Base-by-base conservation (phyloP, 2,113 vertebrate genomes). In the Aspidoscelis tigris region DNA sequence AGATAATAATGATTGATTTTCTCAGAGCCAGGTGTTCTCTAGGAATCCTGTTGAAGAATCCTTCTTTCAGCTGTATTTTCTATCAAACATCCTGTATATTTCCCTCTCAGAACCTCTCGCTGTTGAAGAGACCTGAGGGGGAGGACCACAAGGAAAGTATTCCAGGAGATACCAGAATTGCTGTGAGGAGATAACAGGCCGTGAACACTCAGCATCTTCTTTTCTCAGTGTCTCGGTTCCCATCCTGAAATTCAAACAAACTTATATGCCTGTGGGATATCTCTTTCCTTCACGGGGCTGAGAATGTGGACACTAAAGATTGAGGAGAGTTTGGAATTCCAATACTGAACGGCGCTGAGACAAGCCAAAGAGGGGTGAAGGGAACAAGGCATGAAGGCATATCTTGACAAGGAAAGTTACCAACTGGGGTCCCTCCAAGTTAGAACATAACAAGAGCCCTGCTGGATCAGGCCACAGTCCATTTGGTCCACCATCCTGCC, bases 171-270 rank as follows among this genome's bases (percentile, higher is more conserved):
- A 68, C 22, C 2, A 18, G 11, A 21, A 0, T 58, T 4, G 44
- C 21, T 80, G 78, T 43, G 33, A 53, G 72, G 84, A 80, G 84
- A 80, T 24, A 85, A 76, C 33, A 14, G 18, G 47, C 7, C 7
- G 2, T 22, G 64, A 85, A 69, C 14, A 2, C 3, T 21, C 2
- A 6, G 78, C 3, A 33, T 83, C 4, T 43, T 0, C 20, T 26
- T 58, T 85, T 77, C 50, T 84, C 65, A 55, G 41, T 12, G 22
- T 6, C 47, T 22, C 43, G 12, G 2, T 2, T 26, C 68, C 74
- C 43, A 73, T 2, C 33, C 12, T 44, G 82, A 73, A 84, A 66
- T 43, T 76, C 5, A 6, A 22, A 69, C 41, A 78, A 1, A 2
- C 66, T 22, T 6, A 0, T 50, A 6, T 64, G 65, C 58, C 14